Conservation (phyloP, 2,888 invertebrate species). For the Tenthredo livida region DNA sequence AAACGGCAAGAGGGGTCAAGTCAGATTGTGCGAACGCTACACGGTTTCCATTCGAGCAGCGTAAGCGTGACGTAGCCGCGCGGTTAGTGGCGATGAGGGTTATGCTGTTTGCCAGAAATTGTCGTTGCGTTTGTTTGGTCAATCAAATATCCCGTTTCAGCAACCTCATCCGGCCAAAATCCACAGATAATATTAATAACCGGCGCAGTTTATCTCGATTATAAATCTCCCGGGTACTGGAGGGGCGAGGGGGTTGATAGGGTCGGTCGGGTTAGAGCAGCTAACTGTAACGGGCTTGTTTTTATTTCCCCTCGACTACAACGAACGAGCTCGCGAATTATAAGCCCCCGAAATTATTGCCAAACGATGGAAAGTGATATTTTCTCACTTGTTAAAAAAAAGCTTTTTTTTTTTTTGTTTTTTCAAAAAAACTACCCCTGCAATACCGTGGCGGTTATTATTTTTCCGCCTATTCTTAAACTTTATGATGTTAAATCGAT, state of each 20-base stretch:
- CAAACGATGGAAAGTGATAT: background rate
- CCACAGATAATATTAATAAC: conserved; percentile 40
- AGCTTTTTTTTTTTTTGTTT: background rate
- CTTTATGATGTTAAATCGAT: background rate
- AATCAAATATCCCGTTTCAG: conserved; percentile 35
- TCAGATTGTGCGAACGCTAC: background rate
- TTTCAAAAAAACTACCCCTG: background rate
- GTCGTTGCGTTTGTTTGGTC: conserved; percentile 15
- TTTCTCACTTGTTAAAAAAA: background rate
- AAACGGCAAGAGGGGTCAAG: background rate
- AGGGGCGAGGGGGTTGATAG: background rate
- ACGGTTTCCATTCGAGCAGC: conserved; percentile 1
- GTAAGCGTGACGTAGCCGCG: background rate
- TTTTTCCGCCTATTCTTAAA: conserved; percentile 3
- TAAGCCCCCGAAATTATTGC: background rate
- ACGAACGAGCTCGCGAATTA: background rate
- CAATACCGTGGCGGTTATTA: background rate
- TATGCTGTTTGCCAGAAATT: conserved; percentile 24
- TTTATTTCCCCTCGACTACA: background rate
- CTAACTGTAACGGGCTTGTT: conserved; percentile 27
- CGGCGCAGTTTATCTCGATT: conserved; percentile 30
- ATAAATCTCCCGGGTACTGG: conserved; percentile 19
- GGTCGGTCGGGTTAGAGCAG: background rate
- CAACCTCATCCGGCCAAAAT: conserved; percentile 20
- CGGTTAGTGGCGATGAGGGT: background rate